A percentile compares a stretch with the other conserved stretches of the same genome.
Evolutionary conservation across 2,113 vertebrate species (phyloP).

Genomic region (Cynocephalus volans): DNA sequence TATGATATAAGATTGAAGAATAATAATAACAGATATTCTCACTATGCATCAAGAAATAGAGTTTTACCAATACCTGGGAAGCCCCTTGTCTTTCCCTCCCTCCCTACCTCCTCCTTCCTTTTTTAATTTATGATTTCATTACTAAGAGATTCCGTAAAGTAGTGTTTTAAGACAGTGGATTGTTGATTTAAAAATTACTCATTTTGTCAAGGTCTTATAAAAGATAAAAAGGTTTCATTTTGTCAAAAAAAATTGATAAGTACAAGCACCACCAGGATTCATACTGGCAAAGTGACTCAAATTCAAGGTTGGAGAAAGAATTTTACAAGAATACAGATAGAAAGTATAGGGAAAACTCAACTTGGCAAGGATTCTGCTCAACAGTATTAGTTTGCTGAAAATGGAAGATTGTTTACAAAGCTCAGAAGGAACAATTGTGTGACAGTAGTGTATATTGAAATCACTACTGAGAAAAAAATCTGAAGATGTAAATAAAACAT

Average conservation of each 20-base stretch:
- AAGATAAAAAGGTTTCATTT: not conserved
- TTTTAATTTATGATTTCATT: not conserved
- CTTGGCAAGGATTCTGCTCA: not conserved
- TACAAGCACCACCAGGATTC: not conserved
- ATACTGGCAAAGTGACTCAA: not conserved
- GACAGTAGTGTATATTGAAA: not conserved
- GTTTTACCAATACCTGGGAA: not conserved
- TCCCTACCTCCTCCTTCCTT: not conserved
- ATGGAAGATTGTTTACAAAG: not conserved
- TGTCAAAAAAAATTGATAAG: not conserved
- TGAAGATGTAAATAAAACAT: not conserved
- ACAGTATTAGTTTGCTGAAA: not conserved
- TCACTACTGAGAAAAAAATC: not conserved
- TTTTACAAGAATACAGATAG: not conserved
- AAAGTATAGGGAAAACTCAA: not conserved
- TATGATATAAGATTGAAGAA: not conserved
- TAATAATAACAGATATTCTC: not conserved
- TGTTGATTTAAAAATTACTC: not conserved
- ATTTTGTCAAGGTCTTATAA: conserved; percentile 5
- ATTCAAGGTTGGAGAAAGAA: conserved; percentile 31
- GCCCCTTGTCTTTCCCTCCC: not conserved
- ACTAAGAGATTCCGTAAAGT: not conserved
- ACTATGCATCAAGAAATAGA: not conserved
- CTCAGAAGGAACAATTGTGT: not conserved
- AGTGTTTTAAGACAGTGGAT: not conserved